A percentile compares a stretch with the other conserved stretches of the same genome.
Conservation (phyloP, 2,888 invertebrate species). For the Yponomeuta plumbellus region DNA sequence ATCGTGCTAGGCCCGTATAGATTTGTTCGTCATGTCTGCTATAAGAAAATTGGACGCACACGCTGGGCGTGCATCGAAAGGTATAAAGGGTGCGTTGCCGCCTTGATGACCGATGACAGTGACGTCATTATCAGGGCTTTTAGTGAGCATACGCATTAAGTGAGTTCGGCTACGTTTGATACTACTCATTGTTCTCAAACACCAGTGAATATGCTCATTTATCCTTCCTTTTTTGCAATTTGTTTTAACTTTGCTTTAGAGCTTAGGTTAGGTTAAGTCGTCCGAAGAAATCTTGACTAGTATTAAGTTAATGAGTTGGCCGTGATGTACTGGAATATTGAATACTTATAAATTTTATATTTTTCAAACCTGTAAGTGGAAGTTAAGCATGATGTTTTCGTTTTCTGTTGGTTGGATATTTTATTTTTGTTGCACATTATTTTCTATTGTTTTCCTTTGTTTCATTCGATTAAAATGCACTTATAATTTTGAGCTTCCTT, state of each 20-base stretch:
- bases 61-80: not conserved
- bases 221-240: not conserved
- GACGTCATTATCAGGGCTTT: not conserved
- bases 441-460: not conserved
- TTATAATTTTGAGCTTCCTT: not conserved
- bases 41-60: not conserved
- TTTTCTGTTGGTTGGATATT: not conserved
- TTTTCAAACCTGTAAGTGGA: too few relatives aligned
- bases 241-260: not conserved
- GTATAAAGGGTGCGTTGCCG: not conserved
- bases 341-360: too few relatives aligned
- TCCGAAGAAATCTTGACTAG: too few relatives aligned
- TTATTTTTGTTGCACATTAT: not conserved
- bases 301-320: too few relatives aligned
- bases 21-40: not conserved
- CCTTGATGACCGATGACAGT: slow-evolving; percentile 1
- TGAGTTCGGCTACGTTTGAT: not conserved
- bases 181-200: not conserved
- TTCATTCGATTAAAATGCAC: not conserved
- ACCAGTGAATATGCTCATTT: not conserved
- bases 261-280: too few relatives aligned
- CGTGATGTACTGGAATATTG: too few relatives aligned
- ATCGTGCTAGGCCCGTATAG: not conserved
- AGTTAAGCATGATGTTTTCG: too few relatives aligned
- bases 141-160: not conserved